Conservation (phyloP, 2,797 vertebrate species). For the Esox masquinongy region DNA sequence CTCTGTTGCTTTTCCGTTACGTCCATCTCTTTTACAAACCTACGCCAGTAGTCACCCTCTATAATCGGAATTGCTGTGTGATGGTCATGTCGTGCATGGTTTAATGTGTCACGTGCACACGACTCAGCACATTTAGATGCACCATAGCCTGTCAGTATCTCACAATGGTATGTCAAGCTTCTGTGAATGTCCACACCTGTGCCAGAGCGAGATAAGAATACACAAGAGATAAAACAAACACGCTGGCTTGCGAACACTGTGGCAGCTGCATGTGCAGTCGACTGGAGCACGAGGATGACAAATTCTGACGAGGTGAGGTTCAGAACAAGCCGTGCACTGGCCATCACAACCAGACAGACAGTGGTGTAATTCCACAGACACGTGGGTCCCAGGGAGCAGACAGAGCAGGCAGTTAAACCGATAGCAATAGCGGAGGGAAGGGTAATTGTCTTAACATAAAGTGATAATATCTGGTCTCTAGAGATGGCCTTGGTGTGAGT, state of each 20-base stretch:
- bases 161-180: not conserved
- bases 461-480: not conserved
- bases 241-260: not conserved
- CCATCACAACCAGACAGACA: constrained; percentile 11
- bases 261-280: constrained; percentile 1
- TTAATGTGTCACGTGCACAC: not conserved
- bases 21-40: no score
- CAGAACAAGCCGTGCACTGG: not conserved
- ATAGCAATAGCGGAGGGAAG: not conserved
- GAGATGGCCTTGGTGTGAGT: not conserved
- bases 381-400: not conserved
- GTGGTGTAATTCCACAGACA: not conserved
- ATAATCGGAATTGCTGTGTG: not conserved
- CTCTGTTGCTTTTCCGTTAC: no score
- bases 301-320: not conserved
- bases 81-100: not conserved
- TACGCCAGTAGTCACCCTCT: not conserved
- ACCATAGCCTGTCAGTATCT: constrained; percentile 2
- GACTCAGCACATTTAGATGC: no score
- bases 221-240: not conserved
- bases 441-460: not conserved
- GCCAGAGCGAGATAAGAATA: not conserved
- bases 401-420: not conserved
- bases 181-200: not conserved
- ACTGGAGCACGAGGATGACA: constrained; percentile 1